A percentile compares a stretch with the other conserved stretches of the same genome.
phyloP scores from a whole-genome alignment of 2,888 invertebrate species.

The Pemphredon lugubris region DNA sequence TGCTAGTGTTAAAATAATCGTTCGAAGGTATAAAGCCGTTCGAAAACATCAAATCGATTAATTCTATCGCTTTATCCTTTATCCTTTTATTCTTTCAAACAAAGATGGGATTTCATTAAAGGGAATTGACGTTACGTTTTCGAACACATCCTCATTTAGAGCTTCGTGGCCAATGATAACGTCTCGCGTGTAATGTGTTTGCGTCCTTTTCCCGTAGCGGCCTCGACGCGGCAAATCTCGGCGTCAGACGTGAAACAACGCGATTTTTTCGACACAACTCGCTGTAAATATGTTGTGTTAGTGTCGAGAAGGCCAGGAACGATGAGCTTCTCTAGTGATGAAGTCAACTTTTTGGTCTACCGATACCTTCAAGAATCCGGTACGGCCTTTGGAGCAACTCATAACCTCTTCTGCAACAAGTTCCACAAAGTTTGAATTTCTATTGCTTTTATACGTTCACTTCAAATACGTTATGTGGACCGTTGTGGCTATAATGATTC shows the following conservation, averaged over 20 bases:
- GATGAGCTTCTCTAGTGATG: conserved; percentile 99
- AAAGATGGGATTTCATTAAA: background rate
- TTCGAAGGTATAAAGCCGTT: background rate
- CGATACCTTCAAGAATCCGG: conserved; percentile 99
- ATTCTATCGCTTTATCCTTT: conserved; percentile 2
- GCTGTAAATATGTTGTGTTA: conserved; percentile 69
- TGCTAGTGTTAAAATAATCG: background rate
- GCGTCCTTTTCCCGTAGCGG: conserved; percentile 32
- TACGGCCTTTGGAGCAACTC: conserved; percentile 80
- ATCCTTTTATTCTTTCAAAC: background rate
- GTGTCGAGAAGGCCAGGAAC: conserved; percentile 65
- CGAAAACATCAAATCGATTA: conserved; percentile 10
- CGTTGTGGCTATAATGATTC: background rate
- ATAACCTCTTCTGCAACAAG: conserved; percentile 59
- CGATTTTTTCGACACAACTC: conserved; percentile 42
- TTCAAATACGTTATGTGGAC: conserved; percentile 1
- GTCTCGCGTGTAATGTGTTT: conserved; percentile 18
- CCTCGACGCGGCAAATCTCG: conserved; percentile 67
- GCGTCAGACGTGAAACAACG: conserved; percentile 57
- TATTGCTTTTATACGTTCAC: conserved; percentile 41
- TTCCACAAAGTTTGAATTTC: conserved; percentile 16
- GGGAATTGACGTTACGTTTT: conserved; percentile 4
- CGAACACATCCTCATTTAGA: conserved; percentile 18
- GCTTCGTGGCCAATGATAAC: conserved; percentile 26
- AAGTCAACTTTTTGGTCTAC: conserved; percentile 99